Evolutionary conservation across 2,888 invertebrate genomes (phyloP).

Genomic region (Brachynemurus nebulosus): DNA sequence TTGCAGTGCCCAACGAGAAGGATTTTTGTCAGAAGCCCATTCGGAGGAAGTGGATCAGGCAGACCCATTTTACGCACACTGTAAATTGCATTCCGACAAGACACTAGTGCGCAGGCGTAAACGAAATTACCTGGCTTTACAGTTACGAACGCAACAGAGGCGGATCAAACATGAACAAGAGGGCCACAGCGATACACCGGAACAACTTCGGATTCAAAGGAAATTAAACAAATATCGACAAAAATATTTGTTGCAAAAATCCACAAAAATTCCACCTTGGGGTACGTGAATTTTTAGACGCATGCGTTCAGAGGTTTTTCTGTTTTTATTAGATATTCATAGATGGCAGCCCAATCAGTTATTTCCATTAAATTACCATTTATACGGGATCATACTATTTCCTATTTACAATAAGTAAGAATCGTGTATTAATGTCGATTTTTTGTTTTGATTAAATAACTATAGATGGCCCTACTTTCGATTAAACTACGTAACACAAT

Average conservation of each 20-base stretch:
- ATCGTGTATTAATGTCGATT: no score
- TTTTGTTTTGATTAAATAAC: no score
- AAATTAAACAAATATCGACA: conserved; percentile 73
- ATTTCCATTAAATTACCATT: no score
- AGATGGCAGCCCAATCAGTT: no score
- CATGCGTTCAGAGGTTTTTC: conserved; percentile 4
- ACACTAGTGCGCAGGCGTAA: conserved; percentile 64
- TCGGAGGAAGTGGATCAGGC: conserved; percentile 83
- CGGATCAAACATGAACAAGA: conserved; percentile 42
- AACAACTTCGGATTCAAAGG: conserved; percentile 60
- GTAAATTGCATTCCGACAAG: conserved; percentile 90
- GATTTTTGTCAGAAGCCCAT: conserved; percentile 83
- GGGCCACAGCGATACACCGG: conserved; percentile 48
- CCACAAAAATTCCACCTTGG: conserved; percentile 68
- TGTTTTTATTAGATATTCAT: no score
- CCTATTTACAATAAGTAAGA: no score
- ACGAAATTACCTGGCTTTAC: conserved; percentile 75
- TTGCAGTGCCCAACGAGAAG: conserved; percentile 79
- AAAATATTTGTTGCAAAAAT: conserved; percentile 65
- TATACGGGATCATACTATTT: no score
- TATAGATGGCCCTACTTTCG: no score
- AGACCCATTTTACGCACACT: conserved; percentile 95
- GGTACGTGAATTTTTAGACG: conserved; percentile 36
- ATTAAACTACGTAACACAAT: no score
- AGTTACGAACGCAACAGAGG: conserved; percentile 61